A percentile compares a stretch with the other conserved stretches of the same genome.
Conservation (phyloP, 2,113 vertebrate genomes). For the Micromys minutus region DNA sequence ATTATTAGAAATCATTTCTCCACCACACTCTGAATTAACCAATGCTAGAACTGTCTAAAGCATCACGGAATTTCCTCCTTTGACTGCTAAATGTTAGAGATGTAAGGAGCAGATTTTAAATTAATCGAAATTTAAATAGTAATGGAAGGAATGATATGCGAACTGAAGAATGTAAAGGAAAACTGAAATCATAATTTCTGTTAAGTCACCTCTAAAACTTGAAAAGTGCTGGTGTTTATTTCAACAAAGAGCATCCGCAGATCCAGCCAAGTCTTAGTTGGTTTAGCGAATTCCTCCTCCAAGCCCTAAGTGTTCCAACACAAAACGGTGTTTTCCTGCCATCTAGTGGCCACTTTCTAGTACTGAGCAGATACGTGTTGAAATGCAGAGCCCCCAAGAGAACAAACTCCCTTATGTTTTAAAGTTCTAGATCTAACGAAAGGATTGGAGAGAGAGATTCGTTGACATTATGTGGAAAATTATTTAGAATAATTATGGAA, state of each 20-base stretch:
- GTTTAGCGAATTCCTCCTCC: not conserved
- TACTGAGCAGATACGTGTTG: not conserved
- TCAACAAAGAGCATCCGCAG: not conserved
- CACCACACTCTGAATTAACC: not conserved
- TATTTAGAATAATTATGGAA: not conserved
- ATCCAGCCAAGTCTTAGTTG: not conserved
- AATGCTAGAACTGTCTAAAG: not conserved
- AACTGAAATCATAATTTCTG: slow-evolving; percentile 15
- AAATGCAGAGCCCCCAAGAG: not conserved
- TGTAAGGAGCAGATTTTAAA: not conserved
- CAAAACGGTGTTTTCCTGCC: slow-evolving; percentile 41
- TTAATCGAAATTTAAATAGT: not conserved
- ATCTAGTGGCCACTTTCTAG: not conserved
- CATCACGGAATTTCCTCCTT: not conserved
- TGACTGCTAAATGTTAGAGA: too few species aligned
- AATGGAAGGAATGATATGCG: not conserved
- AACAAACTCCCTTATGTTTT: not conserved
- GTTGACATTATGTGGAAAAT: not conserved
- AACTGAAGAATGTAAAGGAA: not conserved
- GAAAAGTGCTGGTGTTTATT: not conserved
- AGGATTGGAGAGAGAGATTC: not conserved
- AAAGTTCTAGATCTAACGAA: not conserved
- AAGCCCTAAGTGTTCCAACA: not conserved
- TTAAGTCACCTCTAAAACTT: not conserved
- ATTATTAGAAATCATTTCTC: not conserved